Percentiles rank a stretch among this genome's conserved stretches.
Conservation (phyloP, 1,140 invertebrate species). For the Drosophila ercepeae region DNA sequence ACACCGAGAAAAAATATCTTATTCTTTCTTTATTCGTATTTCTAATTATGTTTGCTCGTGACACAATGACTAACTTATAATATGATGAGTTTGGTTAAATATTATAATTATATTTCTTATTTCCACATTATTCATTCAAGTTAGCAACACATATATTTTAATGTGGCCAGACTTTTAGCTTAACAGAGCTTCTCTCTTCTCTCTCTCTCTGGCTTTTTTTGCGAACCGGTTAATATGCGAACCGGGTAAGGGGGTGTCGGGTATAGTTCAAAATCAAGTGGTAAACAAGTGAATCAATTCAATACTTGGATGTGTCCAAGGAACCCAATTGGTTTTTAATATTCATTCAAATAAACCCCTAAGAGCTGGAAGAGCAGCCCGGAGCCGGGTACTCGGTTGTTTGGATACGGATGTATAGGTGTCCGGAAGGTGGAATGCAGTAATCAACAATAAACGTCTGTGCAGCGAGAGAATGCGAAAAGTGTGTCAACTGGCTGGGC, state of each 20-base stretch:
- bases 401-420: constrained; percentile 11
- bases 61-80: too few species aligned
- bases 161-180: too few species aligned
- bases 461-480: constrained; percentile 43
- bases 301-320: neutral
- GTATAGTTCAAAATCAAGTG: neutral
- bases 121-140: too few species aligned
- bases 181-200: too few species aligned
- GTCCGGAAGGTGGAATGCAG: constrained; percentile 33
- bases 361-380: neutral
- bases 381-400: neutral
- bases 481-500: constrained; percentile 67
- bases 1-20: too few species aligned
- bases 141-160: too few species aligned
- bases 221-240: neutral
- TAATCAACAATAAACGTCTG: constrained; percentile 75
- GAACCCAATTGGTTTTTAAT: neutral
- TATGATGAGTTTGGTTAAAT: too few species aligned
- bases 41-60: too few species aligned
- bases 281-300: neutral
- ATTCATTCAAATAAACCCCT: neutral
- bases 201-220: too few species aligned
- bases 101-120: too few species aligned
- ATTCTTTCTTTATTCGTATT: too few species aligned
- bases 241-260: neutral